Evolutionary conservation across 2,113 vertebrate genomes (phyloP).

Genomic region (Elaphurus davidianus): DNA sequence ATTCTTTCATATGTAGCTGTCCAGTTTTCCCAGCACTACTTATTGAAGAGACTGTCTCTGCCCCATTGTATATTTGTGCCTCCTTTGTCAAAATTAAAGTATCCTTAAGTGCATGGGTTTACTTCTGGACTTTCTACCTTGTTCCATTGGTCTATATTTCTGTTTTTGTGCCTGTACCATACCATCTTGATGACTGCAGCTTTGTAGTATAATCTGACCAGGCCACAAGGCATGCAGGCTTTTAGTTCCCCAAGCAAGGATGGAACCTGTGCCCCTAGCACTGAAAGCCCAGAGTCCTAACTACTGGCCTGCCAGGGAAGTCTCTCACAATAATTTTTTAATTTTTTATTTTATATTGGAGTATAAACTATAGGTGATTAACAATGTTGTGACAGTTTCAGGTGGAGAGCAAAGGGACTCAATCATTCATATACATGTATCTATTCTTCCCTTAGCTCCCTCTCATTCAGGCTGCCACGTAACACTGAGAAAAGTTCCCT

Average conservation of each 20-base stretch:
- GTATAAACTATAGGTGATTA: background rate
- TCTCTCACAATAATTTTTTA: background rate
- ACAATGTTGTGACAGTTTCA: background rate
- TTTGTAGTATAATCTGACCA: background rate
- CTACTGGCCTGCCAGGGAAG: background rate
- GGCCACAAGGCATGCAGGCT: background rate
- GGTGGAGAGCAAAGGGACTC: background rate
- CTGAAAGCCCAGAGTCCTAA: background rate
- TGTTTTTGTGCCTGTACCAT: background rate
- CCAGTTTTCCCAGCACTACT: background rate
- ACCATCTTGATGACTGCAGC: background rate
- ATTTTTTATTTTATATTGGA: background rate
- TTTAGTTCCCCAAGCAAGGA: background rate
- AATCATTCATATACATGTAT: background rate
- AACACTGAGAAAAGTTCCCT: background rate
- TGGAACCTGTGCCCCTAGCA: background rate
- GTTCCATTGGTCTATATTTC: background rate
- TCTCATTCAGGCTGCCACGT: background rate
- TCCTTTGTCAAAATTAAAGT: background rate
- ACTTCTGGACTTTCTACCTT: background rate
- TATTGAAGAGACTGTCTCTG: background rate
- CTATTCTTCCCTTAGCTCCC: background rate
- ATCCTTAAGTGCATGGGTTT: background rate
- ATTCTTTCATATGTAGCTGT: background rate
- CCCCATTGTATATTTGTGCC: background rate